Percentiles rank a stretch among this genome's conserved stretches.
Evolutionary conservation across 2,888 invertebrate species (phyloP).

Genomic region (Sepiola atlantica): DNA sequence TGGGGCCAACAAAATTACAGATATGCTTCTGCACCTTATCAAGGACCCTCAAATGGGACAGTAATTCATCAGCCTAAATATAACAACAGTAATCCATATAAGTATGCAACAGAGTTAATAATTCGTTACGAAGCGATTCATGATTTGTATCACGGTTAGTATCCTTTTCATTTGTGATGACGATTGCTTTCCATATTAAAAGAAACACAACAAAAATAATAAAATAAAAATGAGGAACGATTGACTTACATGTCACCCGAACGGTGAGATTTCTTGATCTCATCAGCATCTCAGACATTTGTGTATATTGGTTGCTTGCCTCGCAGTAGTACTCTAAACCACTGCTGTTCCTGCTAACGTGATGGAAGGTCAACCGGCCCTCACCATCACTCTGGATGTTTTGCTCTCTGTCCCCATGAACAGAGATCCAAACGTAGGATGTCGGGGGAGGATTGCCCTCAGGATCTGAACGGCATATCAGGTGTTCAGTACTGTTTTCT

Average conservation of each 20-base stretch:
- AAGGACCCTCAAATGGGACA: too few species aligned
- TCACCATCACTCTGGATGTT: conserved; percentile 24
- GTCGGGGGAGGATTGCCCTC: conserved; percentile 44
- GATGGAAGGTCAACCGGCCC: neutral
- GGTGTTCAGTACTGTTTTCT: conserved; percentile 40
- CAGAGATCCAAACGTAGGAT: conserved; percentile 39
- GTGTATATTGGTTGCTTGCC: conserved; percentile 41
- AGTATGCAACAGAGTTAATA: too few species aligned
- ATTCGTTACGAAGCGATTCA: too few species aligned
- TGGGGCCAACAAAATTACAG: too few species aligned
- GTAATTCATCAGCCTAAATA: too few species aligned
- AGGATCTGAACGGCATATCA: conserved; percentile 37
- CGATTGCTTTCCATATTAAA: too few species aligned
- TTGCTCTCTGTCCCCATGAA: neutral
- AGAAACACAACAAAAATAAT: too few species aligned
- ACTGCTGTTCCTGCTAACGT: neutral
- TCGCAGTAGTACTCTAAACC: neutral
- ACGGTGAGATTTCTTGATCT: conserved; percentile 38
- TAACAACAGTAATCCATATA: too few species aligned
- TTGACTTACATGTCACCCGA: conserved; percentile 37
- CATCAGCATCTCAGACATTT: neutral
- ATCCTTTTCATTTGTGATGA: too few species aligned
- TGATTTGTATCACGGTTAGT: too few species aligned
- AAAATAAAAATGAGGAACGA: neutral
- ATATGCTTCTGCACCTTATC: too few species aligned